Evolutionary conservation across 2,888 invertebrate genomes (phyloP), one percentile per base, ranked within the genome.

Genomic region (Drosophila basisetae): DNA sequence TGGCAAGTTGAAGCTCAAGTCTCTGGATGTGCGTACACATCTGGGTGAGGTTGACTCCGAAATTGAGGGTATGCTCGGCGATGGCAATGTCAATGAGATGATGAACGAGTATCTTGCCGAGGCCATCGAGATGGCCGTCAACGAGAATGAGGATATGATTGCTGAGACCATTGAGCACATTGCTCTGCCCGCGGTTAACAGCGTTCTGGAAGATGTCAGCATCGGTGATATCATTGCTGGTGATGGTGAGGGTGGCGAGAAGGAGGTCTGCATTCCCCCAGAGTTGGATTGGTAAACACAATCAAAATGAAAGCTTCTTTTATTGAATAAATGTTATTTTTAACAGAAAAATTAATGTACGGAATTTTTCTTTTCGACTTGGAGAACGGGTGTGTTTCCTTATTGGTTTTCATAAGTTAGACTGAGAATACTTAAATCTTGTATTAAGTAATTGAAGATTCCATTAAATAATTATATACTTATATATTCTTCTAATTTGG

Each of bases 31-130:
- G 50, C 90, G 90, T 64, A 83, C 89, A 6, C 85, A 82, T 28
- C 59, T 92, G 69, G 92, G 91, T 25, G 89, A 90, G 56, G 90
- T 91, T 28, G 89, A 89, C 0, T 92, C 92, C 9, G 76, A 92
- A 1, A 92, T 92, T 66, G 83, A 87, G 35, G 92, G 92, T 54
- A 62, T 92, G 16, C 69, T 92, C 47, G 92, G 92, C 43, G 70
- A 91, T 22, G 92, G 92, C 31, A 47, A 16, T 22, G 53, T 92
- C 62, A 92, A 92, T 33, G 73, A 80, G 58, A 89, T 84, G 63
- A 68, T 92, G 86, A 92, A 92, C 73, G 83, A 79, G 5, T 73
- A 89, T 18, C 67, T 92, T 35, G 91, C 87, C 56, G 91, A 91
- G 64, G 66, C 75, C 9, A 84, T 92, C 25, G 77, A 88, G 63